Base-by-base conservation (phyloP, 1,140 invertebrate species). In the Ruditapes philippinarum region DNA sequence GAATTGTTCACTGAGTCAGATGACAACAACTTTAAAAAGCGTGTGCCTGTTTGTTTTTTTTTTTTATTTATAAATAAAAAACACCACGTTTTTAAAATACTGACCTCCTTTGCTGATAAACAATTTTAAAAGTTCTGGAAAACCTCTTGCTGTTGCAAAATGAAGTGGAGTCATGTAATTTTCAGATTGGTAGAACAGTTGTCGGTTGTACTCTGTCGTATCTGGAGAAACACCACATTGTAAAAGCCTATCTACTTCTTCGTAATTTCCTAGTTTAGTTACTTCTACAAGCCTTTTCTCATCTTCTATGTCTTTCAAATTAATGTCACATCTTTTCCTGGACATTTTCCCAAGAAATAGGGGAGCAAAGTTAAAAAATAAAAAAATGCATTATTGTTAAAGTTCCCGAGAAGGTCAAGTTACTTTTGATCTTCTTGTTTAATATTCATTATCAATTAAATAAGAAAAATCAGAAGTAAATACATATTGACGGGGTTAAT, bases 81-180 rank as follows among this genome's bases (percentile, higher is more conserved):
- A n/a, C n/a, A n/a, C n/a, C n/a, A n/a, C n/a, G n/a, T n/a, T n/a
- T n/a, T n/a, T n/a, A n/a, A n/a, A n/a, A 86, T 33, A 42, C 51
- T 25, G 91, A 94, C 93, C 95, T 86, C 89, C 92, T 65, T 90
- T 70, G 33, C 92, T 88, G 54, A 95, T 93, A 11, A 95, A 87
- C 33, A 91, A 49, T 73, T 92, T 68, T 19, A 94, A 87, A n/a
- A 91, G 84, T 2, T 92, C 65, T 4, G 83, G 19, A 60, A 86
- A 81, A 9, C 92, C 92, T 28, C 80, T 83, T 14, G 65, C 85
- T 25, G 91, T 90, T 12, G 93, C 94, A 76, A 91, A 90, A 51
- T 95, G 94, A 31, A 95, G 88, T 12, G 95, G 95, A 0, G 94
- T 95, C 57, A 93, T 86, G 79, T 95, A 95, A 88, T 95, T 95